A percentile compares a stretch with the other conserved stretches of the same genome.
phyloP scores from a whole-genome alignment of 1,140 invertebrate species.

The Tachypleus tridentatus region DNA sequence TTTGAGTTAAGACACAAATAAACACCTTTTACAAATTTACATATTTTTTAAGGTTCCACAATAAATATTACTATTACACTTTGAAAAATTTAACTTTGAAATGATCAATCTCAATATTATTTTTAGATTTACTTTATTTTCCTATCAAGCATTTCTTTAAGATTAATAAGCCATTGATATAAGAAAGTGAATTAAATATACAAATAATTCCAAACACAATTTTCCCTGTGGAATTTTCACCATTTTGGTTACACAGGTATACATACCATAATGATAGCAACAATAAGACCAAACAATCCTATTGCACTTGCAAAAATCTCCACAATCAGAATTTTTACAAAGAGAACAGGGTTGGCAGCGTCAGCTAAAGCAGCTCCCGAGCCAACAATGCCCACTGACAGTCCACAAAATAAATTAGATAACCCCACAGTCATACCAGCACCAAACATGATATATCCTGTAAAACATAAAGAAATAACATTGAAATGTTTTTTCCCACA shows the following conservation, averaged over 20 bases:
- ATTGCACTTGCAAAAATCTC: conserved; percentile 98
- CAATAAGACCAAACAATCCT: conserved; percentile 95
- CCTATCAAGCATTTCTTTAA: too few species aligned
- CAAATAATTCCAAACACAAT: too few species aligned
- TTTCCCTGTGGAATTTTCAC: too few species aligned
- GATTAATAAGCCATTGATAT: too few species aligned
- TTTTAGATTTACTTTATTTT: too few species aligned
- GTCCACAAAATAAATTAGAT: conserved; percentile 88
- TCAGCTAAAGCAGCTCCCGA: conserved; percentile 92
- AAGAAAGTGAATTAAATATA: too few species aligned
- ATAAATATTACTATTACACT: too few species aligned
- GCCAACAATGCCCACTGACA: conserved; percentile 88
- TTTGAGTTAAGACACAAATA: too few species aligned
- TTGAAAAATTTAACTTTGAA: too few species aligned
- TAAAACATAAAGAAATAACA: conserved; percentile 7
- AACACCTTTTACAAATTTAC: too few species aligned
- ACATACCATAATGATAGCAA: conserved; percentile 79
- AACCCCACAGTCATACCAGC: conserved; percentile 85
- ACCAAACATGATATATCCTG: conserved; percentile 88
- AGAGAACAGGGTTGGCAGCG: conserved; percentile 84
- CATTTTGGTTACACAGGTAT: conserved; percentile 2
- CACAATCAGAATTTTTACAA: conserved; percentile 95
- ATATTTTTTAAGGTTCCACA: too few species aligned
- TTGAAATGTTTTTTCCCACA: neutral
- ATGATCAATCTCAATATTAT: too few species aligned